Base-by-base conservation (phyloP, 2,113 vertebrate genomes). In the Machaerirhynchus nigripectus region DNA sequence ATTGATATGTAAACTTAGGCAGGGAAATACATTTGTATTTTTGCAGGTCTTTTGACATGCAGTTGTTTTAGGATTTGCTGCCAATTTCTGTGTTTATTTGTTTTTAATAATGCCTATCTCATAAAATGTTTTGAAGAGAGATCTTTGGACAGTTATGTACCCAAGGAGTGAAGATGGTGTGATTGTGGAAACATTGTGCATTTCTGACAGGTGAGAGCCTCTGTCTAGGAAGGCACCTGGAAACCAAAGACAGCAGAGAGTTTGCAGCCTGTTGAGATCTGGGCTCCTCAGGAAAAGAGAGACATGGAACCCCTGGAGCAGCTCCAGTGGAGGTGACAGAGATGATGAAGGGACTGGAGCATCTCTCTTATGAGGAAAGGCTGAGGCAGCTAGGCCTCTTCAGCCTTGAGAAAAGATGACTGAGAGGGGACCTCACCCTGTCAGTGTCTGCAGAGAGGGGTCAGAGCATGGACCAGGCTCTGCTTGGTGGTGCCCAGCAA, bases 351-450 rank as follows among this genome's bases (percentile, higher is more conserved):
- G 10, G 3, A 1, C 28, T 44, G 27, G 13, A 65, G 18, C 12
- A 17, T 16, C 44, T 21, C 18, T 23, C 18, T 59, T 16, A 14
- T 2, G 4, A 20, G 22, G 37, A 67, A 44, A 65, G 8, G 37
- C 15, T 52, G 37, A 52, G 6, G 27, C 19, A 59, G 8, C 52
- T 52, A 60, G 13, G 28, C 2, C 33, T 81, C 22, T 24, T 44
- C 37, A 57, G 33, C 10, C 22, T 37, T 0, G 0, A n/a, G 52
- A 30, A 2, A 31, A 50, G 37, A 35, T 0, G 0, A 15, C 6
- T 57, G 50, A 71, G 31, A 73, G 68, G 27, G 37, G 2, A 15
- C 2, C 5, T 37, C 37, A 33, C 24, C 59, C 22, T 65, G 33
- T 56, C 65, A 65, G 27, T 44, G 28, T 2, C 37, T 65, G 22